phyloP scores from a whole-genome alignment of 2,797 vertebrate species.

The Crocidura indochinensis region DNA sequence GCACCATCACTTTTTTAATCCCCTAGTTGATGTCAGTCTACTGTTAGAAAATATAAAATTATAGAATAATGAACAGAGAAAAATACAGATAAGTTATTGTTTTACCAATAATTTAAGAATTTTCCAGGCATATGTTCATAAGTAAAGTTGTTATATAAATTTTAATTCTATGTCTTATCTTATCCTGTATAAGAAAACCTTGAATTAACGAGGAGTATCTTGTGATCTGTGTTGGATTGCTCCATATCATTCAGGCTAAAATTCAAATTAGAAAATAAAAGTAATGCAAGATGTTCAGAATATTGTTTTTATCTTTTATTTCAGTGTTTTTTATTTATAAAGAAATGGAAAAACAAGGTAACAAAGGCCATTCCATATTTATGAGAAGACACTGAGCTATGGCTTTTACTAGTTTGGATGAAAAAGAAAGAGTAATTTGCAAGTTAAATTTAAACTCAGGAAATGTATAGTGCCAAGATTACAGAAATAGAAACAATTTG shows the following conservation, averaged over 20 bases:
- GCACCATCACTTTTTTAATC: too few relatives aligned
- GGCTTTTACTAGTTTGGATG: neutral
- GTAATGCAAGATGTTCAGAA: too few relatives aligned
- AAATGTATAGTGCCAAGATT: neutral
- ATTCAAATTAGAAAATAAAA: neutral
- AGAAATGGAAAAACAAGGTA: too few relatives aligned
- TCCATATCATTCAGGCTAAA: neutral
- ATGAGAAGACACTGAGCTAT: neutral
- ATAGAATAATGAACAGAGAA: too few relatives aligned
- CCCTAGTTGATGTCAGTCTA: too few relatives aligned
- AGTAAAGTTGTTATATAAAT: neutral
- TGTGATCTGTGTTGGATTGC: neutral
- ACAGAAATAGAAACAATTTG: too few relatives aligned
- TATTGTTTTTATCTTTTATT: too few relatives aligned
- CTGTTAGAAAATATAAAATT: too few relatives aligned
- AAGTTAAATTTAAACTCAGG: neutral
- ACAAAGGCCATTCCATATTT: neutral
- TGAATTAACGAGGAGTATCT: neutral
- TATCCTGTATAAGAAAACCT: neutral
- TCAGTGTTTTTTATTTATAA: too few relatives aligned
- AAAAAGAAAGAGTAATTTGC: neutral
- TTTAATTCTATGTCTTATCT: neutral
- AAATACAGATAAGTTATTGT: too few relatives aligned
- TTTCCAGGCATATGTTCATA: neutral
- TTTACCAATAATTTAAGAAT: neutral